These are phyloP conservation scores for Miltochrista miniata DNA, from an alignment of 2,888 invertebrate species.

Conservation along the genomic window DNA sequence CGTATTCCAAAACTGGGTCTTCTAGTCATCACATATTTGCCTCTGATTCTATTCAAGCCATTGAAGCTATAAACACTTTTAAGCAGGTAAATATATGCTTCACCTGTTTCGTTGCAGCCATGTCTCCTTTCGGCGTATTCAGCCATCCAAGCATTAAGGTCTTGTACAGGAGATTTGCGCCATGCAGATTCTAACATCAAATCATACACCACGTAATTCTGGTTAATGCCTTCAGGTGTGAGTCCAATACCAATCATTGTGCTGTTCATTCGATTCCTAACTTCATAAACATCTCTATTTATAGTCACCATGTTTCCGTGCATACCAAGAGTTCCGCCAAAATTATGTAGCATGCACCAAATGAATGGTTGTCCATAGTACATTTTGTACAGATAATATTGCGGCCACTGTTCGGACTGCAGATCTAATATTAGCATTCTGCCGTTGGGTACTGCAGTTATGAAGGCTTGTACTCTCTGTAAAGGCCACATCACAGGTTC, in stretches of 20 bases:
- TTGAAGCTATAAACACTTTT: conserved; percentile 89
- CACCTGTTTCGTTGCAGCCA: conserved; percentile 84
- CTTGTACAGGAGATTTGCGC: conserved; percentile 82
- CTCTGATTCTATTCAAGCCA: conserved; percentile 85
- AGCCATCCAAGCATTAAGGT: conserved; percentile 86
- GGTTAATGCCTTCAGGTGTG: conserved; percentile 97
- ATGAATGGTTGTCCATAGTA: conserved; percentile 98
- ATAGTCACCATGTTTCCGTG: conserved; percentile 91
- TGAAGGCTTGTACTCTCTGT: conserved; percentile 86
- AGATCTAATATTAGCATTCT: conserved; percentile 94
- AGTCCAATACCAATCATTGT: conserved; percentile 96
- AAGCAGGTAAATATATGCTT: conserved; percentile 87
- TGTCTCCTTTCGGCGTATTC: conserved; percentile 89
- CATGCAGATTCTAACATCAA: conserved; percentile 94
- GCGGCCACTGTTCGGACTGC: conserved; percentile 93
- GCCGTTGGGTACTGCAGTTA: conserved; percentile 91
- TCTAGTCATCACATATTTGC: conserved; percentile 89
- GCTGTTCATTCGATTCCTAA: conserved; percentile 84
- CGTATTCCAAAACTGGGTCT: conserved; percentile 86
- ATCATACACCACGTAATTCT: conserved; percentile 97
- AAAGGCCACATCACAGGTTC: conserved; percentile 87
- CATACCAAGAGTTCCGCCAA: conserved; percentile 96
- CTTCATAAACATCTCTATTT: conserved; percentile 85
- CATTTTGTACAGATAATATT: conserved; percentile 88
- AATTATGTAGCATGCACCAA: conserved; percentile 98